These are phyloP conservation scores for Rhynchotus rufescens DNA, from an alignment of 2,797 vertebrate species.

Conservation along the genomic window DNA sequence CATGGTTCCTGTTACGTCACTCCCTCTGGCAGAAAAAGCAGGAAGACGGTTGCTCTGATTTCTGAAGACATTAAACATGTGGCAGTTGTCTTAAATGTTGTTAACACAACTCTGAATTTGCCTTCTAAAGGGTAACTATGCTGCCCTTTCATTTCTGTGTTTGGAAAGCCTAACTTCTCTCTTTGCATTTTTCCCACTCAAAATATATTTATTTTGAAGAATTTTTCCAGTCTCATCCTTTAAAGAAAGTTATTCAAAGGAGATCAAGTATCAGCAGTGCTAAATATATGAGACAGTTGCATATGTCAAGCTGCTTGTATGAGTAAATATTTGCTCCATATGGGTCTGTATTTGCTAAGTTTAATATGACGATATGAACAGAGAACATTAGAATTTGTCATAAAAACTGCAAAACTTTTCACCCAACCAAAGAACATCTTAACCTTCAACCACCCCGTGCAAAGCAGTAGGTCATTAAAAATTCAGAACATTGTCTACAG, in stretches of 20 bases:
- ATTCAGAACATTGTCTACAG: not conserved
- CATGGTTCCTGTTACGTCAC: slow-evolving; percentile 68
- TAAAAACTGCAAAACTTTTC: not conserved
- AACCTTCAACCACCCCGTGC: not conserved
- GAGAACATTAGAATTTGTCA: not conserved
- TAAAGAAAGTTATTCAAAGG: not conserved
- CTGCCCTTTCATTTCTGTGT: not conserved
- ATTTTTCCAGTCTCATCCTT: not conserved
- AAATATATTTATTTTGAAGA: not conserved
- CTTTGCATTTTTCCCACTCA: not conserved
- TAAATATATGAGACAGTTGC: not conserved
- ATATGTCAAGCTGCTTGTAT: not conserved
- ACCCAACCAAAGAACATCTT: not conserved
- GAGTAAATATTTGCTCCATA: not conserved
- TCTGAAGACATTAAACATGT: slow-evolving; percentile 75
- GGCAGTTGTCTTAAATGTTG: slow-evolving; percentile 73
- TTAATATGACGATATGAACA: not conserved
- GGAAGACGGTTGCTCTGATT: slow-evolving; percentile 70
- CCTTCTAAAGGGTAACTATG: not conserved
- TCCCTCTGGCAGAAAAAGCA: slow-evolving; percentile 68
- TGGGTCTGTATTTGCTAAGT: not conserved
- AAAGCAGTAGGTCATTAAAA: not conserved
- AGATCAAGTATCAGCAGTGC: not conserved
- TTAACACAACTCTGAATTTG: slow-evolving; percentile 37
- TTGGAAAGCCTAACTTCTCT: not conserved